A percentile compares a stretch with the other conserved stretches of the same genome.
Conservation (phyloP, 23 tunicate species). For the Trididemnum miniatum region DNA sequence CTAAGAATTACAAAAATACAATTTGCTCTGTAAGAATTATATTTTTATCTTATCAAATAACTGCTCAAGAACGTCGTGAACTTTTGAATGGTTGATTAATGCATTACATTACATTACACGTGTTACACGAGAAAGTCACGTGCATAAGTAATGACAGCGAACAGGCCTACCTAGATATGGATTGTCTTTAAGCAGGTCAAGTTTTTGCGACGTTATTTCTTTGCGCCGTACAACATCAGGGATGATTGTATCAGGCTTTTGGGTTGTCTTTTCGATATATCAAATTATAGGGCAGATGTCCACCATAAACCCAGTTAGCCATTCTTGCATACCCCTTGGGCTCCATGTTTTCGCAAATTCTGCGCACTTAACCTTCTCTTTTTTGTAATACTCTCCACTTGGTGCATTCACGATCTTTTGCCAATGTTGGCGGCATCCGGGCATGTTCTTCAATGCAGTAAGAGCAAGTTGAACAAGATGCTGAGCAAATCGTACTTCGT, state of each 20-base stretch:
- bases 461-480: neutral
- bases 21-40: no score
- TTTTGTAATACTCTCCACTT: neutral
- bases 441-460: neutral
- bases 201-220: neutral
- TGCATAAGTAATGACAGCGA: no score
- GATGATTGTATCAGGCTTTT: neutral
- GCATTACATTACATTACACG: no score
- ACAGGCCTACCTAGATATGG: no score
- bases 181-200: neutral
- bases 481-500: neutral
- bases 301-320: neutral
- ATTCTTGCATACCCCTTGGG: neutral
- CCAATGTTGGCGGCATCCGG: slow-evolving; percentile 2
- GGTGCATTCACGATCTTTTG: neutral
- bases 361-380: neutral
- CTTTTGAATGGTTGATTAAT: no score
- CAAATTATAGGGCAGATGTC: neutral
- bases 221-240: neutral
- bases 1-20: no score
- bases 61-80: no score
- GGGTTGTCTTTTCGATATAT: neutral
- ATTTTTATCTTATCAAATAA: no score
- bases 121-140: no score
- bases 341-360: neutral